These are phyloP conservation scores for Malaclemys terrapin DNA, from an alignment of 2,113 vertebrate genomes.

Conservation along the genomic window DNA sequence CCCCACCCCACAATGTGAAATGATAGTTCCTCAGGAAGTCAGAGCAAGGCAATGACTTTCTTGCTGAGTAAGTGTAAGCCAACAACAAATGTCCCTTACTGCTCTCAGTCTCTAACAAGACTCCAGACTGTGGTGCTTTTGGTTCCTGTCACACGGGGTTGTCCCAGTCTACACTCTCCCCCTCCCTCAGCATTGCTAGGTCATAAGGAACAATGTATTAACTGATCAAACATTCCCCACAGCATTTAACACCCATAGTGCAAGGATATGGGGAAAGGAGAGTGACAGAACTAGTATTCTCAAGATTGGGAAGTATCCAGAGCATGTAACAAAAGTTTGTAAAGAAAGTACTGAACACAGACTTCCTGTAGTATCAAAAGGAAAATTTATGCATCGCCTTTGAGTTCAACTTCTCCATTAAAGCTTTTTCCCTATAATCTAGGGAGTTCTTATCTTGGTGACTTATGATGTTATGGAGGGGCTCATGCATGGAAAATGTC, in stretches of 20 bases:
- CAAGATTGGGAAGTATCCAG: constrained; percentile 66
- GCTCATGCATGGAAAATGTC: constrained; percentile 98
- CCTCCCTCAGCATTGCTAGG: not conserved
- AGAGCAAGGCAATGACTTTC: not conserved
- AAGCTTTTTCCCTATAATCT: constrained; percentile 97
- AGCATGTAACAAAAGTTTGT: constrained; percentile 85
- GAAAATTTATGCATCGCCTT: constrained; percentile 98
- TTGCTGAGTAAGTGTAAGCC: not conserved
- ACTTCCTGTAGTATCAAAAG: constrained; percentile 92
- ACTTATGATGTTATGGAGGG: constrained; percentile 98
- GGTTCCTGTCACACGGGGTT: not conserved
- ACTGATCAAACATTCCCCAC: not conserved
- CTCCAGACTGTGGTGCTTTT: not conserved
- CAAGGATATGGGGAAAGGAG: not conserved
- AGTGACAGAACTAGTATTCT: not conserved
- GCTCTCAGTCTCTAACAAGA: not conserved
- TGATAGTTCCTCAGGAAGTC: not conserved
- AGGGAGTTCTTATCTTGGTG: constrained; percentile 98
- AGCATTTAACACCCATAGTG: not conserved
- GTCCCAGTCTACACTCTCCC: not conserved
- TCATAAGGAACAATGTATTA: not conserved
- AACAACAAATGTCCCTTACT: not conserved
- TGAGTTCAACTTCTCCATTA: constrained; percentile 99
- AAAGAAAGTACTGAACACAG: constrained; percentile 91
- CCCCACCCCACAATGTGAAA: not conserved